These are phyloP conservation scores for Coremacera marginata DNA, from an alignment of 2,888 invertebrate genomes.

Conservation along the genomic window DNA sequence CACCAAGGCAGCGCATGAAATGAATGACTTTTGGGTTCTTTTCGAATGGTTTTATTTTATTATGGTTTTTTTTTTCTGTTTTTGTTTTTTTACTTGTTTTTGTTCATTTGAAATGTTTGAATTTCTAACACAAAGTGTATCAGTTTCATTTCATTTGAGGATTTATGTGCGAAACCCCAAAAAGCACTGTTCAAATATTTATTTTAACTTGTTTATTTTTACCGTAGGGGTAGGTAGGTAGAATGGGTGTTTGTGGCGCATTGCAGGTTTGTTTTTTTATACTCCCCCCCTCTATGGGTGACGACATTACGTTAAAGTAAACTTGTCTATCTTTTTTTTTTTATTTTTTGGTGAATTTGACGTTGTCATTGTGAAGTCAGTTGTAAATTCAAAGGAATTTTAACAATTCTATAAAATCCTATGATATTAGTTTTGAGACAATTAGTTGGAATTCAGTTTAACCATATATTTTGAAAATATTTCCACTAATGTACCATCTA, in stretches of 20 bases:
- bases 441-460: neutral
- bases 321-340: neutral
- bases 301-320: neutral
- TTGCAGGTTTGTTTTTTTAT: neutral
- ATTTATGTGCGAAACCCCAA: constrained; percentile 22
- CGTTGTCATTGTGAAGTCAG: constrained; percentile 28
- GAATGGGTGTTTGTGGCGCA: neutral
- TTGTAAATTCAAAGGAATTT: constrained; percentile 35
- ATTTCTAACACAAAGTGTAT: constrained; percentile 34
- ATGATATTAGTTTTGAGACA: neutral
- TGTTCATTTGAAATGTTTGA: constrained; percentile 27
- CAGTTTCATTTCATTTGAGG: constrained; percentile 25
- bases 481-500: too few relatives aligned
- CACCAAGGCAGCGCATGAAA: neutral
- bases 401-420: neutral
- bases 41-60: neutral
- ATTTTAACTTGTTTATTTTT: constrained; percentile 32
- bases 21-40: neutral
- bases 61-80: neutral
- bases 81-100: neutral
- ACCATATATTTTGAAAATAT: neutral
- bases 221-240: neutral
- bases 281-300: neutral
- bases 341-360: too few relatives aligned
- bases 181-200: constrained; percentile 30